These are phyloP conservation scores for Paramacrobiotus metropolitanus DNA, from an alignment of 1,140 invertebrate genomes.

Conservation along the genomic window DNA sequence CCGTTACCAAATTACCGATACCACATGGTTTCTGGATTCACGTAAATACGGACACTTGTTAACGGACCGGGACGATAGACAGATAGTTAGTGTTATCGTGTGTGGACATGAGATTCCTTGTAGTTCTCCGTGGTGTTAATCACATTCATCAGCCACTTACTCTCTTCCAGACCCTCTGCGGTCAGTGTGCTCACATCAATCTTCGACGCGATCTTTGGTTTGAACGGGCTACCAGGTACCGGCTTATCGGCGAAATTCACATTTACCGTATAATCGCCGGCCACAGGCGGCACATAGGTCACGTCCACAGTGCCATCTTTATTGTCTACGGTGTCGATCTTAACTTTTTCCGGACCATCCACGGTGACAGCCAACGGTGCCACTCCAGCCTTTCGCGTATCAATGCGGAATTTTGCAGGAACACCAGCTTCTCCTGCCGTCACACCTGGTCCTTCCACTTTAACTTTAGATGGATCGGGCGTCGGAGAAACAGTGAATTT, in stretches of 20 bases:
- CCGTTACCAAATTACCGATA: too few relatives aligned
- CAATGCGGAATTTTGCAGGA: constrained; percentile 52
- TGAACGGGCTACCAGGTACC: constrained; percentile 43
- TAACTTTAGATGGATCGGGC: constrained; percentile 32
- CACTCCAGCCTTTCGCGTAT: constrained; percentile 46
- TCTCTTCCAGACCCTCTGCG: constrained; percentile 60
- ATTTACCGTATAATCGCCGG: constrained; percentile 56
- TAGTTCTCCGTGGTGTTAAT: too few relatives aligned
- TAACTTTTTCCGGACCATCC: constrained; percentile 54
- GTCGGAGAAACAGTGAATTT: constrained; percentile 37
- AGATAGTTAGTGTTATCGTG: too few relatives aligned
- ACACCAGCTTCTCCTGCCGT: constrained; percentile 35
- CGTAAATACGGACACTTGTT: too few relatives aligned
- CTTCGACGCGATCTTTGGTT: constrained; percentile 41
- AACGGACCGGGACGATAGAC: too few relatives aligned
- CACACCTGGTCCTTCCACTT: constrained; percentile 44
- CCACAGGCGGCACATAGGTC: constrained; percentile 47
- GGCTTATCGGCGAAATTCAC: constrained; percentile 48
- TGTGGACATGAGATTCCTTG: too few relatives aligned
- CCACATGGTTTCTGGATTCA: too few relatives aligned
- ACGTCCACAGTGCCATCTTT: constrained; percentile 57
- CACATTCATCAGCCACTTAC: too few relatives aligned
- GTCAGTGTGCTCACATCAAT: constrained; percentile 65
- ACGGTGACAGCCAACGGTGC: constrained; percentile 47
- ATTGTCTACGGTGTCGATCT: constrained; percentile 54